Evolutionary conservation across 2,797 vertebrate species (phyloP), one percentile per base, ranked within the genome.

Genomic region (Pitangus sulphuratus): DNA sequence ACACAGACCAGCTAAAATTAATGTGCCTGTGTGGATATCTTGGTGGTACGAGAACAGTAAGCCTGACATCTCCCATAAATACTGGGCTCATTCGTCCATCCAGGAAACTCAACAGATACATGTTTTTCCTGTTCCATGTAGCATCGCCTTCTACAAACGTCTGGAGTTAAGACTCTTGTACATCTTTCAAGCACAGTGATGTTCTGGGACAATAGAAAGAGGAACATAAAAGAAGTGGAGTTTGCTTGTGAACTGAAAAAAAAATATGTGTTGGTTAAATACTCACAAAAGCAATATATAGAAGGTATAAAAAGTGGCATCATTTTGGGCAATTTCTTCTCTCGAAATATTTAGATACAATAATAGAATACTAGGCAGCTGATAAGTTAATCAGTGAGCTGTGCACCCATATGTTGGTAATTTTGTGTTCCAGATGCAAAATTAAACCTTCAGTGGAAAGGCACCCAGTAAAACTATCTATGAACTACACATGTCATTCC

Each of bases 391-490:
- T 80, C 89, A 93, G 74, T 95, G 72, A 94, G 86, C 88, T 60
- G 80, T 90, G 69, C 85, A 90, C 75, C 84, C 77, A 78, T 57
- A 33, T 93, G 71, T 88, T 89, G 75, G 54, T 80, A 93, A 89
- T 89, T 86, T 95, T 87, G 66, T 79, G 82, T 90, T 97, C 86
- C 93, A 97, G 79, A 90, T 39, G 83, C 80, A 95, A 96, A 91
- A 97, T 93, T 90, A 94, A 97, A 94, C 56, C 56, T 68, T 92
- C 81, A 79, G 66, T 50, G 87, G 93, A 88, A 95, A 96, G 90
- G 56, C 8, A 15, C 91, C 80, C 76, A 91, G 54, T 86, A 95
- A 93, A 96, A 74, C 88, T 90, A 88, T 66, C 82, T 94, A 37
- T 80, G 92, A 96, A 72, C 70, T 91, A 80, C 96, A 89, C 51